Conservation (phyloP, 2,797 vertebrate genomes). For the Mico argentatus region DNA sequence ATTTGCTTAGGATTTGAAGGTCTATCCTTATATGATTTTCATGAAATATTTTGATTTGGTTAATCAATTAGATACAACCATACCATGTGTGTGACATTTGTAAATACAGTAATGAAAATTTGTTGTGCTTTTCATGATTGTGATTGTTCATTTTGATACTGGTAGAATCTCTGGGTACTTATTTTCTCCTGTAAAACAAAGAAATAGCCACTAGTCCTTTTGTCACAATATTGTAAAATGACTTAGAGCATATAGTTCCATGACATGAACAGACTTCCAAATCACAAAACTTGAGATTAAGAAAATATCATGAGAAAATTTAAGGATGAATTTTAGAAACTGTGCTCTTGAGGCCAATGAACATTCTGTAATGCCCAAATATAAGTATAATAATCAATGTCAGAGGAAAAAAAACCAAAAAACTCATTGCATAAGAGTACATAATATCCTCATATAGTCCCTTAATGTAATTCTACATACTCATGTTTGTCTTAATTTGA, state of each 20-base stretch:
- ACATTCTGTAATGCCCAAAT: background rate
- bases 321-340: background rate
- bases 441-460: background rate
- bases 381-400: background rate
- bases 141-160: background rate
- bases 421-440: background rate
- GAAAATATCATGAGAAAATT: background rate
- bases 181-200: background rate
- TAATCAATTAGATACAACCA: background rate
- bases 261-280: background rate
- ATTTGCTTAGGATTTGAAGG: background rate
- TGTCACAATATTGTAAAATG: background rate
- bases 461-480: background rate
- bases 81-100: background rate
- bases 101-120: background rate
- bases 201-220: background rate
- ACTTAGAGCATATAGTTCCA: background rate
- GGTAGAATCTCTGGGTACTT: background rate
- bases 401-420: background rate
- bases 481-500: background rate
- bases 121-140: background rate
- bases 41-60: background rate
- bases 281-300: background rate
- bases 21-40: background rate
- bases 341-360: background rate